These are phyloP conservation scores for Mormoops blainvillei DNA, from an alignment of 2,113 vertebrate genomes.

Conservation along the genomic window DNA sequence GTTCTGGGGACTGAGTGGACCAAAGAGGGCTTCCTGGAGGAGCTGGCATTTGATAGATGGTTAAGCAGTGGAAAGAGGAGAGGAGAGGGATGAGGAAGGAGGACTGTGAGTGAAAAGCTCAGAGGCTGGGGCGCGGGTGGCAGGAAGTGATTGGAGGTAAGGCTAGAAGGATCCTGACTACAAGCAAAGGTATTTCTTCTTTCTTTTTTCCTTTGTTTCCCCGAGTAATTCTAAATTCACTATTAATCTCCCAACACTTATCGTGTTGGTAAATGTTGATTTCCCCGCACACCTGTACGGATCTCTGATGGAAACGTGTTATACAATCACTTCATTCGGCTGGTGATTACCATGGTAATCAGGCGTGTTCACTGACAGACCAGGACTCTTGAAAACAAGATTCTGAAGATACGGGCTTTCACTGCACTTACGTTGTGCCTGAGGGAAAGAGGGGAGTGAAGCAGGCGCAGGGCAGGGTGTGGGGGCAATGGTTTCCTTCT, in stretches of 20 bases:
- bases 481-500: neutral
- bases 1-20: neutral
- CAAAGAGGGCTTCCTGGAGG: neutral
- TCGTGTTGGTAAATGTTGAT: slow-evolving; percentile 53
- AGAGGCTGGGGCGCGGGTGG: neutral
- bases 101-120: neutral
- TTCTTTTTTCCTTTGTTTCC: slow-evolving; percentile 7
- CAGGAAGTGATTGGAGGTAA: neutral
- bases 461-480: neutral
- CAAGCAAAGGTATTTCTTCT: neutral
- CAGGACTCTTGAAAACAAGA: slow-evolving; percentile 27
- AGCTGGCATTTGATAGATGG: neutral
- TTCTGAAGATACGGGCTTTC: neutral
- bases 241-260: slow-evolving; percentile 44
- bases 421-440: neutral
- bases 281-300: slow-evolving; percentile 58
- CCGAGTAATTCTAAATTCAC: neutral
- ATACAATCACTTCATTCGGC: slow-evolving; percentile 22
- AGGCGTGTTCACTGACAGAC: neutral
- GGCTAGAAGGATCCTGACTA: neutral
- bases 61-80: neutral
- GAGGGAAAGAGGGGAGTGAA: neutral
- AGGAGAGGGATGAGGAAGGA: neutral
- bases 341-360: slow-evolving; percentile 67
- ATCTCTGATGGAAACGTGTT: slow-evolving; percentile 59